Evolutionary conservation across 35 echinoderm and acorn worm species (phyloP), one percentile per base, ranked within the genome.

Genomic region (Apostichopus californicus): DNA sequence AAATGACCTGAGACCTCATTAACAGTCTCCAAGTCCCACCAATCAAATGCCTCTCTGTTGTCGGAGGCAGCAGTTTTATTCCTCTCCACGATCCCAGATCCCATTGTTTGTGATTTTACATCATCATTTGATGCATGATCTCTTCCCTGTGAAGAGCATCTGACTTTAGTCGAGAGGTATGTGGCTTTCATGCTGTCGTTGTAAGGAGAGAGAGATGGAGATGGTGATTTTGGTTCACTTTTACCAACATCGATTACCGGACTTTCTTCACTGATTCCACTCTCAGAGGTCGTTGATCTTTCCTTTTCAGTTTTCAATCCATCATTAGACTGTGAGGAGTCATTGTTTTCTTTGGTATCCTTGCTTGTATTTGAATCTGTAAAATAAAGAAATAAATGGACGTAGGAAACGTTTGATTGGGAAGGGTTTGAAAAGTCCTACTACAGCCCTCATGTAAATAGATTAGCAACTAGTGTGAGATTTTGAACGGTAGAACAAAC

Each of bases 181-280:
- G 57, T 85, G 15, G 81, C 81, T 59, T 85, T 85, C 54, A 52
- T 85, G 17, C 81, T 85, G 81, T 85, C 81, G 58, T 58, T 85
- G 9, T 85, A 85, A 12, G 81, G 81, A 18, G 81, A 85, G 57
- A n/a, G 56, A 58, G 55, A 23, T 14, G 81, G 81, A 53, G 78
- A 34, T 0, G 78, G 55, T n/a, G 7, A 54, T 14, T 18, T 18
- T 2, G 14, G 14, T 20, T 22, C 21, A 13, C 4, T 59, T 85
- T 58, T 57, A 52, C 57, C 28, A 14, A 7, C 21, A 75, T n/a
- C 17, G 2, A 18, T 75, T 75, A 18, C 4, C 71, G 17, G 71
- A 75, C 71, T 75, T 20, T 75, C 71, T 4, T 6, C 21, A 18
- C 21, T 75, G 3, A 6, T 22, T 20, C 21, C 71, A 18, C 17